Evolutionary conservation across 2,888 invertebrate genomes (phyloP).

Genomic region (Pheosia gnoma): DNA sequence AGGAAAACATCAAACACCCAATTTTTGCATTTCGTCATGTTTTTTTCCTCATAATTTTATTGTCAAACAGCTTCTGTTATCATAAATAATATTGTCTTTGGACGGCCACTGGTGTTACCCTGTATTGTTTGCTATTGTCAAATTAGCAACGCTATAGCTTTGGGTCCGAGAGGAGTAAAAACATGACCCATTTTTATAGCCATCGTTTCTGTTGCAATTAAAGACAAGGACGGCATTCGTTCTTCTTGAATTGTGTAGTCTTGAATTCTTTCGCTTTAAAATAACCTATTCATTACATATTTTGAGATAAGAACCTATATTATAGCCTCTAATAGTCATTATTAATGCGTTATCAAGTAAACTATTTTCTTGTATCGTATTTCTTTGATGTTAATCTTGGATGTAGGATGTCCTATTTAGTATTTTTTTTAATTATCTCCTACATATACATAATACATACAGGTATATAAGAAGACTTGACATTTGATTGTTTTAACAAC

Average conservation of each 20-base stretch:
- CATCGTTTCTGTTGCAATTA: constrained; percentile 46
- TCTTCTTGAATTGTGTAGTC: constrained; percentile 1
- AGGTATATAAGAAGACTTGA: no score
- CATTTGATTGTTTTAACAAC: neutral
- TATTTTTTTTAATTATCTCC: no score
- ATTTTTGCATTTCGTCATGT: constrained; percentile 40
- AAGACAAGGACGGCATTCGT: constrained; percentile 34
- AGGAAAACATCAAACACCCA: constrained; percentile 25
- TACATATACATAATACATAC: no score
- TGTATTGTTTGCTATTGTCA: constrained; percentile 63
- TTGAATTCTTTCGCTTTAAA: neutral
- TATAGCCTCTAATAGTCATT: no score
- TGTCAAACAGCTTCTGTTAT: constrained; percentile 69
- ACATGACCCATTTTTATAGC: constrained; percentile 59
- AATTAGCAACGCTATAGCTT: constrained; percentile 52
- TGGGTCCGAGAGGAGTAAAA: constrained; percentile 45
- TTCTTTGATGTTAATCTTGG: no score
- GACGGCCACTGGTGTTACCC: constrained; percentile 77
- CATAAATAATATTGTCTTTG: constrained; percentile 70
- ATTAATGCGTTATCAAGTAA: no score
- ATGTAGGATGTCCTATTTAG: no score
- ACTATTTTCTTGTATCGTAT: no score
- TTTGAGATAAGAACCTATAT: neutral
- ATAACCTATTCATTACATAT: neutral
- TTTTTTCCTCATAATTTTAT: constrained; percentile 59